Base-by-base conservation (phyloP, 1,140 invertebrate genomes). In the Heterodera schachtii region DNA sequence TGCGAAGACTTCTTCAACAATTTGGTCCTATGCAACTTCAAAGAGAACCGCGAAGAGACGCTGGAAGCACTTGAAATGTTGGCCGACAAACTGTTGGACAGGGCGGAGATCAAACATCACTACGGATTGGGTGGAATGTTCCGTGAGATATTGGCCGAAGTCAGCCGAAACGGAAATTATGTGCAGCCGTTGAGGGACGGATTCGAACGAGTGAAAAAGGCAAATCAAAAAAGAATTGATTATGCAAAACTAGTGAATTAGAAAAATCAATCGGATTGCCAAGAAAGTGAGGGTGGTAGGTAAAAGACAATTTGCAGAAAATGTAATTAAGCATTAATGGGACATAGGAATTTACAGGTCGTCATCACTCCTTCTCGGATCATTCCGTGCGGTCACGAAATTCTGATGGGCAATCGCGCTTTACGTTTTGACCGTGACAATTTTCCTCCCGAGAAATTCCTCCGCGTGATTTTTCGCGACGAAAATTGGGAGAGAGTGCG, bases 381-480 rank as follows among this genome's bases (percentile, higher is more conserved):
- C 5, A 73, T 85, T 47, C 75, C 69, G 11, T 43, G 64, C 16
- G 83, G 69, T 47, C 80, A 82, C n/a, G 85, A 86, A 46, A 47
- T 87, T 21, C 74, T 86, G 47, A 86, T 86, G 85, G 80, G 79
- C 9, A 86, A 86, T 79, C 79, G 85, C 60, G 83, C 84, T 5
- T 52, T 86, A 4, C 85, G 85, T 9, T 21, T 60, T 43, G 74
- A 86, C 49, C 49, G 46, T 11, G 46, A 16, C 16, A 84, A 86
- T 19, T 84, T 66, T 73, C 83, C 83, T 11, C 47, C 83, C 0
- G 80, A 83, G 13, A 64, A 66, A 41, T 84, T 84, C 47, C 80
- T 84, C 19, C 70, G 83, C 21, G 85, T 84, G 8, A 49, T 81
- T 43, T 84, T 84, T 67, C 31, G 83, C 2, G 83, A 84, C 76